phyloP scores from a whole-genome alignment of 2,888 invertebrate genomes.

The Oscheius sp. region DNA sequence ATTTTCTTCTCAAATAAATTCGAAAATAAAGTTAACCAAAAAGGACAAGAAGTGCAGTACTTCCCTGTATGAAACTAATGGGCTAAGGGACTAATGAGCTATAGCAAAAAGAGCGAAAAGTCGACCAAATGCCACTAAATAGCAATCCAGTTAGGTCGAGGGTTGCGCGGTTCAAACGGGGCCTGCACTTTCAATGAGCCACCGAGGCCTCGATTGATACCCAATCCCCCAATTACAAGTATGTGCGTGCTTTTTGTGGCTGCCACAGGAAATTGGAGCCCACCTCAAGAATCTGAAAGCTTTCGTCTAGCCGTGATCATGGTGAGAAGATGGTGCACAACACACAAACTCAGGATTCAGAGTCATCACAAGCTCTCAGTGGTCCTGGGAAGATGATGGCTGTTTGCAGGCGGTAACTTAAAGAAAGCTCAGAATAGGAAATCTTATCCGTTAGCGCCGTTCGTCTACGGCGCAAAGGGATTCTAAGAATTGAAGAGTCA shows the following conservation, averaged over 20 bases:
- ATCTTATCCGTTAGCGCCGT: conserved; percentile 22
- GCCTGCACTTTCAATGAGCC: conserved; percentile 22
- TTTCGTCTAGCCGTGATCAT: conserved; percentile 3
- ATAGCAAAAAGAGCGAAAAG: neutral
- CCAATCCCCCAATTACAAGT: conserved; percentile 28
- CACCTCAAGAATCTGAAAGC: conserved; percentile 24
- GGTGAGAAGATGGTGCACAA: conserved; percentile 2
- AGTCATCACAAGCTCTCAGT: too few species aligned
- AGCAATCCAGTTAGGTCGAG: conserved; percentile 12
- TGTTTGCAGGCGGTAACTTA: neutral
- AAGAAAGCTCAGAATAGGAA: conserved; percentile 17
- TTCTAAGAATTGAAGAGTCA: neutral
- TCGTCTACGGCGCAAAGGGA: too few species aligned
- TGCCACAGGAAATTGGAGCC: conserved; percentile 6
- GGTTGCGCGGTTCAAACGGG: neutral
- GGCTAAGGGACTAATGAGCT: too few species aligned
- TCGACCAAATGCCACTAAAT: neutral
- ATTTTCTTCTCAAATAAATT: too few species aligned
- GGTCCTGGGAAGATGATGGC: neutral
- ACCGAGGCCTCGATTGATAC: conserved; percentile 15
- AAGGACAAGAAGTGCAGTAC: too few species aligned
- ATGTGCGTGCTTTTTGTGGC: conserved; percentile 16
- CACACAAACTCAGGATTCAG: too few species aligned
- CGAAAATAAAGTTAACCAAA: too few species aligned
- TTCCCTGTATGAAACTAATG: too few species aligned